Percentiles rank a stretch among this genome's conserved stretches.
Evolutionary conservation across 2,888 invertebrate genomes (phyloP).

Genomic region (Papilio elwesi): DNA sequence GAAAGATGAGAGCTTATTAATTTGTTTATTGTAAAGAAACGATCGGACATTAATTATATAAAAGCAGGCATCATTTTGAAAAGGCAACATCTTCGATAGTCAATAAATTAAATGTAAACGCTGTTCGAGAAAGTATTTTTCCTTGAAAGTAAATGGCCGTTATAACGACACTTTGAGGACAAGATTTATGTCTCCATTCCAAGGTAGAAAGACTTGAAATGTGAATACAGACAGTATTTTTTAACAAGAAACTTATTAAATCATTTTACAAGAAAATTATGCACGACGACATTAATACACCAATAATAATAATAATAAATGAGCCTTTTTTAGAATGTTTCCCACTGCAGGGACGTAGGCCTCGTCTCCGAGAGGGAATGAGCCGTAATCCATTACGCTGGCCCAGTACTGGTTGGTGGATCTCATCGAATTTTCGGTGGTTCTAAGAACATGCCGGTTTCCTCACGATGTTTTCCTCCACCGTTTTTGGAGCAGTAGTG

Average conservation of each 20-base stretch:
- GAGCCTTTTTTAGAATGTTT: no score
- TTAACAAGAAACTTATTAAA: neutral
- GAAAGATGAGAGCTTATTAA: no score
- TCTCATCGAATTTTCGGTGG: no score
- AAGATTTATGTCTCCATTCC: slow-evolving; percentile 5
- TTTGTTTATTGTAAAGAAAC: neutral
- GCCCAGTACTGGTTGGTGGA: no score
- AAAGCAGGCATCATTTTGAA: neutral
- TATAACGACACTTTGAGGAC: slow-evolving; percentile 3
- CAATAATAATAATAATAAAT: no score
- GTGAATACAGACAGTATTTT: neutral
- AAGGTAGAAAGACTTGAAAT: neutral
- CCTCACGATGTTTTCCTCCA: no score
- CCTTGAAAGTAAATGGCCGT: slow-evolving; percentile 6
- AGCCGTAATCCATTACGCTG: no score
- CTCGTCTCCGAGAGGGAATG: no score
- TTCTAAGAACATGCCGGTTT: no score
- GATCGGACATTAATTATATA: neutral
- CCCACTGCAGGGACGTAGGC: no score
- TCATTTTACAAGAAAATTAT: neutral
- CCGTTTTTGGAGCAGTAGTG: no score
- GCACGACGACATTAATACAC: neutral
- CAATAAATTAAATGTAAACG: slow-evolving; percentile 15
- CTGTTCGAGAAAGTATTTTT: slow-evolving; percentile 10
- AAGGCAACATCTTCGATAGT: neutral